Conservation (phyloP, 1,140 invertebrate genomes). For the Pentalonia nigronervosa region DNA sequence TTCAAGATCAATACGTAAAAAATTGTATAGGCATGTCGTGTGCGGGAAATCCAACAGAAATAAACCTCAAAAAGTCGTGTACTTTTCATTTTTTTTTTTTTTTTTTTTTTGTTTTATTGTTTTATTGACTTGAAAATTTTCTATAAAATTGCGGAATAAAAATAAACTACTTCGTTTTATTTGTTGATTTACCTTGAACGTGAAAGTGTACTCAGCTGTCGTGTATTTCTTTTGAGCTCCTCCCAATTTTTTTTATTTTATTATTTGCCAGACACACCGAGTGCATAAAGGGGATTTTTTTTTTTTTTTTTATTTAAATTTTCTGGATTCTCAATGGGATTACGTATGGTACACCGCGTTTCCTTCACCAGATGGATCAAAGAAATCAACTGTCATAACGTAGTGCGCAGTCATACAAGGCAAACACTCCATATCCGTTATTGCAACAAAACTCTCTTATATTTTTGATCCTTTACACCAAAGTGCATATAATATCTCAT, state of each 20-base stretch:
- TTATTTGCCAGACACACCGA: not conserved
- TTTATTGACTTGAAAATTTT: not conserved
- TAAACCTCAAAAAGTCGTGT: no score
- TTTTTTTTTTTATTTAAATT: not conserved
- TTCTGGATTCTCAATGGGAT: not conserved
- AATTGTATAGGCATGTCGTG: not conserved
- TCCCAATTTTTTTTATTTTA: not conserved
- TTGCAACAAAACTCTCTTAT: not conserved
- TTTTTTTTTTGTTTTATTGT: no score
- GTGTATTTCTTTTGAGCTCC: slow-evolving; percentile 5
- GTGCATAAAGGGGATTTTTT: not conserved
- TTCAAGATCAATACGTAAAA: not conserved
- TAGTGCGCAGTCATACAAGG: not conserved
- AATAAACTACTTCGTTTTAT: slow-evolving; percentile 24
- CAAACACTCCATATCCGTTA: not conserved
- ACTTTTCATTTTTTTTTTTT: not conserved
- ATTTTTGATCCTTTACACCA: not conserved
- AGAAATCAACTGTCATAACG: slow-evolving; percentile 44
- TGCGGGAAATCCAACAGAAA: not conserved
- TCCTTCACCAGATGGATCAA: slow-evolving; percentile 20
- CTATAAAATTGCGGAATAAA: slow-evolving; percentile 1
- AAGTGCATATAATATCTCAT: not conserved
- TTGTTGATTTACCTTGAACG: slow-evolving; percentile 12
- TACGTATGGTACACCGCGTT: slow-evolving; percentile 24
- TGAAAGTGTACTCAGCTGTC: slow-evolving; percentile 30